Evolutionary conservation across 2,113 vertebrate genomes (phyloP), one percentile per base, ranked within the genome.

Genomic region (Megaceryle maxima): DNA sequence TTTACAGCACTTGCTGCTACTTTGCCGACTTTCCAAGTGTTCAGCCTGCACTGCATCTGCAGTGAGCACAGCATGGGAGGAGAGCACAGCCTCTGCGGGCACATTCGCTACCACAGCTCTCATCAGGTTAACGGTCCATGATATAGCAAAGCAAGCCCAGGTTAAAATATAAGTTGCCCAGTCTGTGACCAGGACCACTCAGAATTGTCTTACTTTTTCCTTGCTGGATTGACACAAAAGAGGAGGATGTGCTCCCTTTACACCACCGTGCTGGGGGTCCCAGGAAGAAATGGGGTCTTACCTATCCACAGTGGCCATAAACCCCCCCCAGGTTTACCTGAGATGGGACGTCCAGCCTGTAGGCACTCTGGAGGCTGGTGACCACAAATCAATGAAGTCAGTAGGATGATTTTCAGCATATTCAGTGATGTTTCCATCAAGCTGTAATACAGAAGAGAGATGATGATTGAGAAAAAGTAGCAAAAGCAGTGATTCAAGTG

Each of bases 201-300:
- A 41, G 16, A 68, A 39, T 2, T 35, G 5, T 64, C 17, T 18
- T 7, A 31, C 12, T 8, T 56, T 56, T 28, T 46, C 15, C 16
- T 60, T 80, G 4, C 16, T 68, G 31, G 66, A 37, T 53, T 80
- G 22, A 60, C 26, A 68, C 1, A 3, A 75, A 72, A 16, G 13
- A 81, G 41, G 25, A 86, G 6, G 16, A 53, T 6, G 5, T 28
- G 57, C 3, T n/a, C 1, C 0, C 22, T 76, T 88, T 62, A 53
- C 5, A 18, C 5, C 3, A 0, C 29, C 26, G 17, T 10, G 17
- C 4, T 25, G 18, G 2, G 6, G 25, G 16, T 46, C 14, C 48
- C 15, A 64, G 31, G 43, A 50, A 67, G 46, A 88, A 80, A 60
- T 24, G 15, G 8, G 35, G 53, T 77, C 10, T 67, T 83, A 39